Percentiles rank a stretch among this genome's conserved stretches.
phyloP scores from a whole-genome alignment of 2,797 vertebrate genomes.

The Anas bahamensis region DNA sequence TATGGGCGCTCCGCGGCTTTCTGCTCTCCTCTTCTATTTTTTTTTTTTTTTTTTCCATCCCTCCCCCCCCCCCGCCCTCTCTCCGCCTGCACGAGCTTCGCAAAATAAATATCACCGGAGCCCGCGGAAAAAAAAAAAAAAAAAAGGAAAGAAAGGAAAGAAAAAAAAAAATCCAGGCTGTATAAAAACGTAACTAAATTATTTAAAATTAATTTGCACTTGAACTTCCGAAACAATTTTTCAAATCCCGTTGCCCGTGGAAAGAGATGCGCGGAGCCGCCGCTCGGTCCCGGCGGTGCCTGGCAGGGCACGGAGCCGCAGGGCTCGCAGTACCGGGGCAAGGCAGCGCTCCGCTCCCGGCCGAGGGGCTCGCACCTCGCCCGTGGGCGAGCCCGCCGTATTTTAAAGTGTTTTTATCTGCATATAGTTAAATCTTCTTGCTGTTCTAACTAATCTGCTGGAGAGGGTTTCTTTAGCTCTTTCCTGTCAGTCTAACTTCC shows the following conservation, averaged over 20 bases:
- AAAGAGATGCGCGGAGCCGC: constrained; percentile 27
- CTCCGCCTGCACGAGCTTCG: neutral
- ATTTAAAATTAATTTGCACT: constrained; percentile 69
- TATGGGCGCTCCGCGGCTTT: neutral
- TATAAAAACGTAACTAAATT: constrained; percentile 56
- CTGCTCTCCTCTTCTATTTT: neutral
- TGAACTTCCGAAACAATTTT: constrained; percentile 57
- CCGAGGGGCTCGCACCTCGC: constrained; percentile 21
- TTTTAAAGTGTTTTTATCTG: constrained; percentile 72
- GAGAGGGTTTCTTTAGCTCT: constrained; percentile 86
- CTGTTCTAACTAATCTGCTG: constrained; percentile 80
- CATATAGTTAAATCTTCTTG: constrained; percentile 76
- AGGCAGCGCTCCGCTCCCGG: neutral
- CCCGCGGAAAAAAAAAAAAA: no score
- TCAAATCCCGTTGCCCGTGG: constrained; percentile 56
- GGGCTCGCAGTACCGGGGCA: no score
- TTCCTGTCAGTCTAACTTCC: constrained; percentile 98
- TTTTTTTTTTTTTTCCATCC: neutral
- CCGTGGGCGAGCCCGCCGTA: constrained; percentile 17
- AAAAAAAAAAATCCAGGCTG: neutral
- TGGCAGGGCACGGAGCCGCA: no score
- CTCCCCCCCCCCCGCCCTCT: neutral
- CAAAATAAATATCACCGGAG: neutral
- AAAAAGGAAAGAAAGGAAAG: no score
- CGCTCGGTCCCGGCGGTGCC: neutral